Percentiles rank a stretch among this genome's conserved stretches.
Conservation (phyloP, 2,113 vertebrate genomes). For the Apaloderma vittatum region DNA sequence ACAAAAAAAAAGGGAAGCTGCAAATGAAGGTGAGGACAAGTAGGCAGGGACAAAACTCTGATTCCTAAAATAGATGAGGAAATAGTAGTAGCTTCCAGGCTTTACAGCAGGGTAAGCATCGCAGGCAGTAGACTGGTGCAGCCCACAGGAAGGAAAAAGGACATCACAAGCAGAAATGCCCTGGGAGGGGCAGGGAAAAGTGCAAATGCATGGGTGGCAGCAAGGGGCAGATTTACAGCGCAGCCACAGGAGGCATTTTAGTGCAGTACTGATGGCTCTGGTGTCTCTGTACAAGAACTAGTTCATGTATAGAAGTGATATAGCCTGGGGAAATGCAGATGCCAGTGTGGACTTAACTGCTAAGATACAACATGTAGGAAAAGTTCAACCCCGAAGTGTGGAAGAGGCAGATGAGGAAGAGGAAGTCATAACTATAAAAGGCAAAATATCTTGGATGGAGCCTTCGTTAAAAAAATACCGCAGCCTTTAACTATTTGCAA, state of each 20-base stretch:
- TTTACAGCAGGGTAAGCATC: conserved; percentile 22
- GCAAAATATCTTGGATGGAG: not conserved
- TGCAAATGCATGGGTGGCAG: not conserved
- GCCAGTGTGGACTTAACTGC: not conserved
- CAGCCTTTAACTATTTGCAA: not conserved
- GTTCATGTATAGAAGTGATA: not conserved
- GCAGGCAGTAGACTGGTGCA: not conserved
- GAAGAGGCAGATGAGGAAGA: not conserved
- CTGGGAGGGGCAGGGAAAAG: not conserved
- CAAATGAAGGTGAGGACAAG: conserved; percentile 54
- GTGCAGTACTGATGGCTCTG: not conserved
- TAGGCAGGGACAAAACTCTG: conserved; percentile 39
- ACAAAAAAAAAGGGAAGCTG: not conserved
- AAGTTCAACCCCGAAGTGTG: not conserved
- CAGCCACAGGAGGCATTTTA: not conserved
- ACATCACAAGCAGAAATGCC: not conserved
- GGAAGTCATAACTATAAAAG: not conserved
- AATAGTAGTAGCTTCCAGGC: conserved; percentile 53
- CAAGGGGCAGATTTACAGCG: not conserved
- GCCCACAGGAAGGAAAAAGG: conserved; percentile 13
- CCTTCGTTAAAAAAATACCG: not conserved
- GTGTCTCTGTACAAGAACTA: not conserved
- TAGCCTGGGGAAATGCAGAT: not conserved
- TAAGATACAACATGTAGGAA: not conserved
- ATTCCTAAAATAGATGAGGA: conserved; percentile 59